phyloP scores from a whole-genome alignment of 2,113 vertebrate genomes.

The Notechis scutatus region DNA sequence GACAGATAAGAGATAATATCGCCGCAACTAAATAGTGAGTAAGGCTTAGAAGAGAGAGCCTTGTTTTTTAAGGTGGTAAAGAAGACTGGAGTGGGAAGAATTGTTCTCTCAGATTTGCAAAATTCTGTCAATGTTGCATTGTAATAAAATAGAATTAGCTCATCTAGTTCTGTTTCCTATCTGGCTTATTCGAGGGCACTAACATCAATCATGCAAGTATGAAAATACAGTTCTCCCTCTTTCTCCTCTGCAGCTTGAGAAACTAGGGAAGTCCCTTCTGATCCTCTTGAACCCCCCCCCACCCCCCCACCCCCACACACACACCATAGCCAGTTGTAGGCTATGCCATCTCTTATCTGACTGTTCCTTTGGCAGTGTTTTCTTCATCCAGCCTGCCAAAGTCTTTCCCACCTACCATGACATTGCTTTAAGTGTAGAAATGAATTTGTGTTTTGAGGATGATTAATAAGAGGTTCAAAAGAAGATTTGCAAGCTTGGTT shows the following conservation, averaged over 20 bases:
- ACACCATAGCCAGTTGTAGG: neutral
- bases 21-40: neutral
- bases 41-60: neutral
- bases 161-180: neutral
- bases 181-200: neutral
- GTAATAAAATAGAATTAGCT: neutral
- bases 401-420: neutral
- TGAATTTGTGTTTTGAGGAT: constrained; percentile 40
- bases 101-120: neutral
- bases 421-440: constrained; percentile 55
- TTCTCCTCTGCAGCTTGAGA: neutral
- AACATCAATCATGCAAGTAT: neutral
- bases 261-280: neutral
- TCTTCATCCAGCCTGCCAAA: neutral
- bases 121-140: neutral
- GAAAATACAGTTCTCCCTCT: neutral
- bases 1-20: neutral
- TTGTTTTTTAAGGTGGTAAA: neutral
- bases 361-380: neutral
- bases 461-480: constrained; percentile 55
- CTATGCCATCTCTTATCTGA: neutral
- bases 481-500: constrained; percentile 40
- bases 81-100: neutral
- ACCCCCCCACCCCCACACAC: accelerated
- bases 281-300: neutral